Evolutionary conservation across 2,888 invertebrate genomes (phyloP), one percentile per base, ranked within the genome.

Genomic region (Stegophylla sp.): DNA sequence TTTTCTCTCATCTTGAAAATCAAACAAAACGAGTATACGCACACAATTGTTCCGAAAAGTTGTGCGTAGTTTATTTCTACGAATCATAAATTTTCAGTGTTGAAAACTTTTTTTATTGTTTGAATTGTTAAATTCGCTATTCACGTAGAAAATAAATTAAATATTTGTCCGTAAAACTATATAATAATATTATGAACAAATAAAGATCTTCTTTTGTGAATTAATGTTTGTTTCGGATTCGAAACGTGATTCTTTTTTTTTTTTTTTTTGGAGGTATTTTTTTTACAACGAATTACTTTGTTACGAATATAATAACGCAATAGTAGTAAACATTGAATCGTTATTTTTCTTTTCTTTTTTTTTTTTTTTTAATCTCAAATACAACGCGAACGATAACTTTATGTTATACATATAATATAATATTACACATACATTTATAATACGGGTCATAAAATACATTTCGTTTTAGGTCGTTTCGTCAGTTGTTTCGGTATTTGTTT

Each of bases 91-190:
- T 34, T 15, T 23, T 1, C n/a, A 61, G 20, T 9, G 28, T 9
- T 45, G 9, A 28, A 61, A 59, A 59, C 26, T 73, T 59, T 15
- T 53, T 73, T 59, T 48, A 45, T 26, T 45, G n/a, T 61, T 61
- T 20, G 9, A 26, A 73, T 45, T 28, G 45, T 48, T 61, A 73
- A 61, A 61, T 73, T 73, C 45, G 17, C n/a, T 26, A 13, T 73
- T 26, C n/a, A 0, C 7, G 3, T 26, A 28, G 13, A 5, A 73
- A 73, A 73, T 28, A 61, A 48, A 61, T 73, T 45, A 59, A 61
- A 73, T 73, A 9, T 73, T 20, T 73, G 17, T 43, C 56, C 28
- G 43, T 41, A 45, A 53, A 59, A 59, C 17, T 45, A 28, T 45
- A 28, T 45, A 20, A 28, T 61, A 61, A 45, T 61, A 61, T 3